Base-by-base conservation (phyloP, 2,888 invertebrate species). In the Pheosia gnoma region DNA sequence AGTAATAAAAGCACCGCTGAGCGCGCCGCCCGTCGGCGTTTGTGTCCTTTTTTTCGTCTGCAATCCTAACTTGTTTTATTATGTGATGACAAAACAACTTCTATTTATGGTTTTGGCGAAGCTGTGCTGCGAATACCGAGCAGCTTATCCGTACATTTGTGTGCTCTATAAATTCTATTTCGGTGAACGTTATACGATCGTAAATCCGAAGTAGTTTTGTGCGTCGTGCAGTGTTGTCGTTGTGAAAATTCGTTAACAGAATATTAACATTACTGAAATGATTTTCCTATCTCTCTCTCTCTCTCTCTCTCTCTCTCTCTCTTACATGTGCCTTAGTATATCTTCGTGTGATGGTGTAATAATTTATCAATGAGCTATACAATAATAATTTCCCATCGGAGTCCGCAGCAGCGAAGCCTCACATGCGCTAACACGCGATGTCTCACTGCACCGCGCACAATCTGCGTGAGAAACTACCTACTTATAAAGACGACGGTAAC, bases 61-160 rank as follows among this genome's bases (percentile, higher is more conserved):
- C 84, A 82, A 82, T 82, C 80, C 83, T 80, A 65, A 71, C 79
- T 83, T 75, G 82, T 85, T 87, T 89, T 86, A 83, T 86, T 84
- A 81, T 80, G 77, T 82, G 81, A 84, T 84, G 84, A 83, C 84
- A 84, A 83, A 84, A 81, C 80, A 79, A 77, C 77, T 70, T 81
- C 82, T 83, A 83, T 83, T 82, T 83, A 81, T 81, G 82, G 81
- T 64, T 71, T 71, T 72, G 74, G 73, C 68, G 68, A 74, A 65
- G 74, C 78, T 72, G 71, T 78, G 79, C 74, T 71, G 77, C 75
- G 74, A 80, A 81, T 79, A 71, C 75, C 71, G 68, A 72, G 73
- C 68, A 65, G 64, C 69, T 74, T 68, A 68, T 68, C 55, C 65
- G 53, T 61, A 70, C 70, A 66, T 75, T 64, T 73, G 63, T 71